These are phyloP conservation scores for Tupiocoris notatus DNA, from an alignment of 2,888 invertebrate genomes.

Conservation along the genomic window DNA sequence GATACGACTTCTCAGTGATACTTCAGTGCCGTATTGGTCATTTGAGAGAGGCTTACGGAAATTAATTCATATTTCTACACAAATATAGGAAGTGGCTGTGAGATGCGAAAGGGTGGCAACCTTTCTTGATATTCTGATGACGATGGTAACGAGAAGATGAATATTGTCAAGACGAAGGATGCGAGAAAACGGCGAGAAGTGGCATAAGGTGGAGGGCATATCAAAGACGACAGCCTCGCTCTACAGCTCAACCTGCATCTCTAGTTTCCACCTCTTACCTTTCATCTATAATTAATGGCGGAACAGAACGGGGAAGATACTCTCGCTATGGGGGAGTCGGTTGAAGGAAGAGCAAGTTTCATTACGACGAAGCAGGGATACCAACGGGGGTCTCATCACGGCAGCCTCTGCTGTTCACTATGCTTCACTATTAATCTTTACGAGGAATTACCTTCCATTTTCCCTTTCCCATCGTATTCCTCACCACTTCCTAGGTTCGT, in stretches of 20 bases:
- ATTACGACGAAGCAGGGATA: slow-evolving; percentile 36
- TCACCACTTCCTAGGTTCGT: too few relatives aligned
- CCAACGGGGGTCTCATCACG: too few relatives aligned
- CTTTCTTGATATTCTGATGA: slow-evolving; percentile 9
- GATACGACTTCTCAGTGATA: too few relatives aligned
- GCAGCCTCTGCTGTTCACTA: slow-evolving; percentile 22
- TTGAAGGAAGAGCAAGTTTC: slow-evolving; percentile 35
- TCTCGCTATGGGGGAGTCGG: too few relatives aligned
- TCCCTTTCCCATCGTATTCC: background rate
- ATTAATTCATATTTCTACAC: slow-evolving; percentile 34
- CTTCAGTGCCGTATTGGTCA: background rate
- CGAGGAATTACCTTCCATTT: slow-evolving; percentile 38
- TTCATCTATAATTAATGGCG: slow-evolving; percentile 39
- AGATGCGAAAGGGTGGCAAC: slow-evolving; percentile 6
- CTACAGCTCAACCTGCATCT: background rate
- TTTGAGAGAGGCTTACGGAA: slow-evolving; percentile 21
- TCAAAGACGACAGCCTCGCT: slow-evolving; percentile 16
- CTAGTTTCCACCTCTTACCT: slow-evolving; percentile 2
- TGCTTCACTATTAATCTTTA: slow-evolving; percentile 36
- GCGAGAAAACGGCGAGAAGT: background rate
- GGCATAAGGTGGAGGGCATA: background rate
- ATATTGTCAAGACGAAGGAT: background rate
- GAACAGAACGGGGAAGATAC: slow-evolving; percentile 30
- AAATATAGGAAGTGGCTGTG: too few relatives aligned
- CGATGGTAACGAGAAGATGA: background rate